phyloP scores from a whole-genome alignment of 1,140 invertebrate species.

The Delia radicum region DNA sequence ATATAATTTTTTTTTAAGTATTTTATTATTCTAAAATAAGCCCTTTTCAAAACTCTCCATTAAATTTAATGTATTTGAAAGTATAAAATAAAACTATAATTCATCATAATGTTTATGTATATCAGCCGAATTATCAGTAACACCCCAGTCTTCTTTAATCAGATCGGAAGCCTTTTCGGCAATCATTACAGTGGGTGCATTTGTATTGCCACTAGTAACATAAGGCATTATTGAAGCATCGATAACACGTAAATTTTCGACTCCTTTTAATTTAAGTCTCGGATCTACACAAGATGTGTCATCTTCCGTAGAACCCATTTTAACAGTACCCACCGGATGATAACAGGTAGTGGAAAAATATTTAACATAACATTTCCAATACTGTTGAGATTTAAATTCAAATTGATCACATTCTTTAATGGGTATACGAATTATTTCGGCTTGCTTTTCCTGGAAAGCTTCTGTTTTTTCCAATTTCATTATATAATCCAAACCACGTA shows the following conservation, averaged over 20 bases:
- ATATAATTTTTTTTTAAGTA: too few relatives aligned
- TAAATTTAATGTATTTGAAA: too few relatives aligned
- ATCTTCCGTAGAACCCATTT: conserved; percentile 60
- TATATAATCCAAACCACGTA: conserved; percentile 62
- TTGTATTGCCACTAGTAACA: conserved; percentile 36
- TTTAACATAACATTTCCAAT: conserved; percentile 62
- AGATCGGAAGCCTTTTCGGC: conserved; percentile 71
- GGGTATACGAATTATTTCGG: conserved; percentile 38
- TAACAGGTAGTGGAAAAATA: conserved; percentile 60
- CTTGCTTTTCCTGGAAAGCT: conserved; percentile 41
- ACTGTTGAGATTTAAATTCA: conserved; percentile 55
- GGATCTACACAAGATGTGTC: conserved; percentile 57
- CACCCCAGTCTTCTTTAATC: conserved; percentile 69
- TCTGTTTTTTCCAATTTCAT: conserved; percentile 29
- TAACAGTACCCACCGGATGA: conserved; percentile 61
- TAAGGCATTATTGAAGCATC: conserved; percentile 42
- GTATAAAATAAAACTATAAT: too few relatives aligned
- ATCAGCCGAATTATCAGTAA: too few relatives aligned
- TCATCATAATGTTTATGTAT: too few relatives aligned
- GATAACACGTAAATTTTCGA: conserved; percentile 39
- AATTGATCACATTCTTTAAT: neutral
- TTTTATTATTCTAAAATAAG: too few relatives aligned
- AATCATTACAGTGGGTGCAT: conserved; percentile 59
- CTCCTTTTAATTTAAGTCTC: conserved; percentile 58
- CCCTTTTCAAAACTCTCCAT: too few relatives aligned